phyloP scores from a whole-genome alignment of 2,797 vertebrate species.

The Falco berigora region DNA sequence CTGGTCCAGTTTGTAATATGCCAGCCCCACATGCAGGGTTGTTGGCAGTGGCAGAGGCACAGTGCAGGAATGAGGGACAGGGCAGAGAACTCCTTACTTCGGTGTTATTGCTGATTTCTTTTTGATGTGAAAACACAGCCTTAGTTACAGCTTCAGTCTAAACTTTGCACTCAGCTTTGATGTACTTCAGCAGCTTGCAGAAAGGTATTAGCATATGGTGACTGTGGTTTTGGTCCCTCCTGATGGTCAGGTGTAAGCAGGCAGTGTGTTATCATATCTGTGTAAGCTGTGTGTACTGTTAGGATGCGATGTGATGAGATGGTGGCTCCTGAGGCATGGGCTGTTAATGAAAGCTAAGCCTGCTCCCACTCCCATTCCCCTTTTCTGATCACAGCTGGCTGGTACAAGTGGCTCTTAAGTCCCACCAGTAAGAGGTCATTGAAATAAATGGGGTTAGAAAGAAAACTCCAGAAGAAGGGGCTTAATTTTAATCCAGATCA shows the following conservation, averaged over 20 bases:
- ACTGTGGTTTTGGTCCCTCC: not conserved
- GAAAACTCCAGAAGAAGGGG: not conserved
- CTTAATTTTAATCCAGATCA: not conserved
- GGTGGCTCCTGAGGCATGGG: not conserved
- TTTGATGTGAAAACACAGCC: not conserved
- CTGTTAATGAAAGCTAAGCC: not conserved
- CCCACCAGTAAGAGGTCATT: not conserved
- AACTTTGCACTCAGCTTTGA: not conserved
- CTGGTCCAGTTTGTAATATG: not conserved
- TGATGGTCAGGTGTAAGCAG: not conserved
- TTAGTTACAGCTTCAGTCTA: not conserved
- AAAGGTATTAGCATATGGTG: not conserved
- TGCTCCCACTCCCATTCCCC: accelerated
- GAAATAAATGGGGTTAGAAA: not conserved
- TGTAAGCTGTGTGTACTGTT: not conserved
- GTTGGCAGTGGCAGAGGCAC: not conserved
- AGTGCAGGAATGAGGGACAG: not conserved
- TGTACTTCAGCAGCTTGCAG: not conserved
- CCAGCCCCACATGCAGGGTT: not conserved
- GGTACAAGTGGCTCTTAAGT: not conserved
- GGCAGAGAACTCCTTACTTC: accelerated
- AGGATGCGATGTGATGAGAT: not conserved
- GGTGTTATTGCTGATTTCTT: not conserved
- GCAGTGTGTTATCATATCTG: not conserved
- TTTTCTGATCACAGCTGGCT: not conserved